A percentile compares a stretch with the other conserved stretches of the same genome.
Conservation (phyloP, 1,140 invertebrate species). For the Muscidifurax raptorellus region DNA sequence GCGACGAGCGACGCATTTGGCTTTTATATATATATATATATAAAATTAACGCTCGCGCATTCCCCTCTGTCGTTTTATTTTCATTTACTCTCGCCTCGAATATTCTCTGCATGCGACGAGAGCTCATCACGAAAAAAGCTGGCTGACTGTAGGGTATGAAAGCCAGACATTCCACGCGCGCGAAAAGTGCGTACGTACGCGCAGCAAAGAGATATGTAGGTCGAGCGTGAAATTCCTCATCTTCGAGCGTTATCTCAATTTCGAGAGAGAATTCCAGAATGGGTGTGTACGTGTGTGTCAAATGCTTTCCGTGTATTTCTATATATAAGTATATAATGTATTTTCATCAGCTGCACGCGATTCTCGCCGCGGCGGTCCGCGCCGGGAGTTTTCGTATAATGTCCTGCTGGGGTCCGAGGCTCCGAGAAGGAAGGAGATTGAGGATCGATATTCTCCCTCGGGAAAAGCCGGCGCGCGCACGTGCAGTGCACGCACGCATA, state of each 20-base stretch:
- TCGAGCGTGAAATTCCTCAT: slow-evolving; percentile 52
- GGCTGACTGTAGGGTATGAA: too few relatives aligned
- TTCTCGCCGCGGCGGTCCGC: neutral
- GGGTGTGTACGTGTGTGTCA: neutral
- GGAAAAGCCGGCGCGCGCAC: slow-evolving; percentile 26
- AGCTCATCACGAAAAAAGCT: slow-evolving; percentile 24
- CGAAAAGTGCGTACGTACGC: neutral
- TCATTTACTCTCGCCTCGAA: slow-evolving; percentile 4
- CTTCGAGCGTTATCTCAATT: slow-evolving; percentile 38
- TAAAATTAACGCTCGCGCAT: slow-evolving; percentile 20
- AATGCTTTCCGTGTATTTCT: neutral
- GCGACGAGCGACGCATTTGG: neutral
- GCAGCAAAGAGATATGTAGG: slow-evolving; percentile 38
- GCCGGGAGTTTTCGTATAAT: slow-evolving; percentile 57
- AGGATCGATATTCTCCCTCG: slow-evolving; percentile 53
- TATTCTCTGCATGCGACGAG: too few relatives aligned
- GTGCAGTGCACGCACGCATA: neutral
- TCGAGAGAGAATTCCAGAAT: neutral
- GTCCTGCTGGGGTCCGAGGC: slow-evolving; percentile 51
- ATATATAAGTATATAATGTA: neutral
- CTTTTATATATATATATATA: too few relatives aligned
- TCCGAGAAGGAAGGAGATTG: slow-evolving; percentile 49
- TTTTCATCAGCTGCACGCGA: slow-evolving; percentile 1
- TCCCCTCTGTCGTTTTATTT: slow-evolving; percentile 5
- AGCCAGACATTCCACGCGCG: slow-evolving; percentile 12